Percentiles rank a stretch among this genome's conserved stretches.
Conservation (phyloP, 1,140 invertebrate species). For the Ctenoplectra terminalis region DNA sequence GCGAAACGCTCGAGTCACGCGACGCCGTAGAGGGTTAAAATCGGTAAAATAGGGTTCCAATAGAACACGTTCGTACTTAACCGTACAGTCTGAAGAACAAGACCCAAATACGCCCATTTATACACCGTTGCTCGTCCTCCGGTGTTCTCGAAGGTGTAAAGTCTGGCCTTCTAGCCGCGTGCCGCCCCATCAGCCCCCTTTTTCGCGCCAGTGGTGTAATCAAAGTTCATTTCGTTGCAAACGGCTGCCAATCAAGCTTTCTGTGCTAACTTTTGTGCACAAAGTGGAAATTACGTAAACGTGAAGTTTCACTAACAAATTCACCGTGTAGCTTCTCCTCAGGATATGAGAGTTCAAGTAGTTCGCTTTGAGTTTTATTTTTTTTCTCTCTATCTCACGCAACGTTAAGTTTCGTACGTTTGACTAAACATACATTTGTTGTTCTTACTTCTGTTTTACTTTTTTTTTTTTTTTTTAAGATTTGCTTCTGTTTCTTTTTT, state of each 20-base stretch:
- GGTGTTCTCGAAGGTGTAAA: constrained; percentile 48
- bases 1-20: no score
- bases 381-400: no score
- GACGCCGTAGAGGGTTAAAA: no score
- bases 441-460: constrained; percentile 44
- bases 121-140: constrained; percentile 27
- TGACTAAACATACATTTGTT: constrained; percentile 48
- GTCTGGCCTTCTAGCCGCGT: constrained; percentile 11
- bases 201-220: constrained; percentile 54
- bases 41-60: no score
- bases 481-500: constrained; percentile 24
- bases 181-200: constrained; percentile 11
- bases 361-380: constrained; percentile 61
- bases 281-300: constrained; percentile 68
- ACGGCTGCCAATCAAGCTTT: constrained; percentile 71
- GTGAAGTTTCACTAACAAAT: constrained; percentile 68
- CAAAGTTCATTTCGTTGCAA: constrained; percentile 66
- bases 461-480: constrained; percentile 12
- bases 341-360: constrained; percentile 54
- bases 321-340: constrained; percentile 53
- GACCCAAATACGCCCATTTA: constrained; percentile 20
- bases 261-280: constrained; percentile 71
- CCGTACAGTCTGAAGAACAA: no score
- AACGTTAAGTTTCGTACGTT: constrained; percentile 53
- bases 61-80: no score